phyloP scores from a whole-genome alignment of 2,888 invertebrate genomes.

The Dryobotodes eremita region DNA sequence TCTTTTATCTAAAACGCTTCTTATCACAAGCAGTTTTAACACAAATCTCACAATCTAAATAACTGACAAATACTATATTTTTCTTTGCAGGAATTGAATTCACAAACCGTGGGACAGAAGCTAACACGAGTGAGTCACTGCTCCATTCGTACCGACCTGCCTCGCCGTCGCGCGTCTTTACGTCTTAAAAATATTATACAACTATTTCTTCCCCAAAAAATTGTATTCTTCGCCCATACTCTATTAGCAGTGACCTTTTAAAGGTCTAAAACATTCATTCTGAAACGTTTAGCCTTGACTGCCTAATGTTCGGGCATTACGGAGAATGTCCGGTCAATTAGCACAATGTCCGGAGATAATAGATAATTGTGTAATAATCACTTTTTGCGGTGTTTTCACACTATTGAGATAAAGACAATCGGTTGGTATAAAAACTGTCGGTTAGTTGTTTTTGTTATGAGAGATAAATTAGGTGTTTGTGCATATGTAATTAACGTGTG shows the following conservation, averaged over 20 bases:
- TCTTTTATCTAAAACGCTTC: neutral
- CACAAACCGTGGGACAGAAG: too few species aligned
- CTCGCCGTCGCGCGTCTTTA: neutral
- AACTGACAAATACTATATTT: too few species aligned
- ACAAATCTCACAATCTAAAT: neutral
- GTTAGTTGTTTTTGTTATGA: conserved; percentile 12
- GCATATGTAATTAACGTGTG: conserved; percentile 44
- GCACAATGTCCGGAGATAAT: conserved; percentile 55
- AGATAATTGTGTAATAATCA: conserved; percentile 50
- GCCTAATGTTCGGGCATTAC: conserved; percentile 30
- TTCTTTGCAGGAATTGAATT: neutral
- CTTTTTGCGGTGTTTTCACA: conserved; percentile 56
- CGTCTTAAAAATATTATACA: conserved; percentile 29
- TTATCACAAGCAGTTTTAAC: neutral
- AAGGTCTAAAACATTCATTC: conserved; percentile 23
- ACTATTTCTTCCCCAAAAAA: conserved; percentile 39
- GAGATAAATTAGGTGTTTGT: conserved; percentile 27
- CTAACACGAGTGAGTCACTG: too few species aligned
- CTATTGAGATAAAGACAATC: conserved; percentile 51
- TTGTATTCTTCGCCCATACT: conserved; percentile 37
- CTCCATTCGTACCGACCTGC: neutral
- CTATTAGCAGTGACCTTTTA: conserved; percentile 57
- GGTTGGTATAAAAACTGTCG: conserved; percentile 21
- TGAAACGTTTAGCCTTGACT: conserved; percentile 48
- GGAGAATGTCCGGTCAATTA: conserved; percentile 54